A percentile compares a stretch with the other conserved stretches of the same genome.
These are phyloP conservation scores for Balanococcus diminutus DNA, from an alignment of 2,888 invertebrate genomes.

Conservation along the genomic window DNA sequence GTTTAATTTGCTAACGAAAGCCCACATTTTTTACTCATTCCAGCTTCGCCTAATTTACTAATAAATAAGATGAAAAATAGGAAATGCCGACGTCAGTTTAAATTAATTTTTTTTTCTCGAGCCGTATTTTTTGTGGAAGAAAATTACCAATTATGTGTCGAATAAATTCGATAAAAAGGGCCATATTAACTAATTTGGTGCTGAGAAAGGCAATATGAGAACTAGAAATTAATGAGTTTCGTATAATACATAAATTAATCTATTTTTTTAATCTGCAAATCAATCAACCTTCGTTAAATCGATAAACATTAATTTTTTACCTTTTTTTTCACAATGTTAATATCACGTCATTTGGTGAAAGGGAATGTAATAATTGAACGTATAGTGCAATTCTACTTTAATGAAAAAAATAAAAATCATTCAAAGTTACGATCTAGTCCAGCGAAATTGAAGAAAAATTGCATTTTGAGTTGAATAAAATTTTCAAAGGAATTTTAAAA, in stretches of 20 bases:
- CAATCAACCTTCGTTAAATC: conserved; percentile 7
- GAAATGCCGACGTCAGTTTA: not conserved
- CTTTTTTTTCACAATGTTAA: not conserved
- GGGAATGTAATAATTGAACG: not conserved
- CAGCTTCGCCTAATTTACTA: not conserved
- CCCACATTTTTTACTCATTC: not conserved
- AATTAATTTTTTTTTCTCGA: not conserved
- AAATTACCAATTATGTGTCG: not conserved
- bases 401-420: too few species aligned
- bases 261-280: not conserved
- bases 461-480: too few species aligned
- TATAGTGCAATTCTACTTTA: too few species aligned
- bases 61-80: not conserved
- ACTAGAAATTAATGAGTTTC: not conserved
- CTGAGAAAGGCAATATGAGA: not conserved
- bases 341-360: conserved; percentile 10
- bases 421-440: too few species aligned
- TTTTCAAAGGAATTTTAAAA: too few species aligned
- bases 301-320: conserved; percentile 7
- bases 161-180: not conserved
- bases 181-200: not conserved
- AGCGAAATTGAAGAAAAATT: too few species aligned
- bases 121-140: not conserved
- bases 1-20: not conserved
- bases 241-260: not conserved